Conservation (phyloP, 2,797 vertebrate genomes). For the Gymnothorax reevesii region DNA sequence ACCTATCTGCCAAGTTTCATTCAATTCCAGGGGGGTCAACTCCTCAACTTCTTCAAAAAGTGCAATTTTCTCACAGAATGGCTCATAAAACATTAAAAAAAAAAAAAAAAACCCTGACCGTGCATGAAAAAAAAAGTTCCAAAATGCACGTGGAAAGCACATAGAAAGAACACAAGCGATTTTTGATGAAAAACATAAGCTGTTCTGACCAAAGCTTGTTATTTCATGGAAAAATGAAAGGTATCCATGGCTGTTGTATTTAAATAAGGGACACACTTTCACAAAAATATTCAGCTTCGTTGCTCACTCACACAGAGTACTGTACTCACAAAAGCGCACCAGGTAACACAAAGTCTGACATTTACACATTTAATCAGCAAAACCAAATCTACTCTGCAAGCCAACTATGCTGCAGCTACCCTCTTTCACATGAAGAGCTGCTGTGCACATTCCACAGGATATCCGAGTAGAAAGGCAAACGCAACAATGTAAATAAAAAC, state of each 20-base stretch:
- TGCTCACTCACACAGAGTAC: not conserved
- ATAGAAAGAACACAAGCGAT: not conserved
- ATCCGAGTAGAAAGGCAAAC: not conserved
- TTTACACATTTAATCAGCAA: not conserved
- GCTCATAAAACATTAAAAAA: too few species aligned
- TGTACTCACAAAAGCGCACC: constrained; percentile 6
- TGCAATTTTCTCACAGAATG: too few species aligned
- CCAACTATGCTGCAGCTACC: not conserved
- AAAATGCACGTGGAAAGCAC: not conserved
- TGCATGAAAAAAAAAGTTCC: not conserved
- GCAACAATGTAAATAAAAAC: not conserved
- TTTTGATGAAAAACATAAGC: too few species aligned
- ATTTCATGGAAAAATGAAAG: not conserved
- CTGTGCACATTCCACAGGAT: not conserved
- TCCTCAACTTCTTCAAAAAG: too few species aligned
- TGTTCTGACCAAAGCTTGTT: not conserved
- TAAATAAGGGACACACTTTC: constrained; percentile 1
- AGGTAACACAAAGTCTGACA: constrained; percentile 12
- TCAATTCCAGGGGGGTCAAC: too few species aligned
- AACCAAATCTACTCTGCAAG: not conserved
- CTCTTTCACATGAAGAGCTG: too few species aligned
- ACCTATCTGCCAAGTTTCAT: too few species aligned
- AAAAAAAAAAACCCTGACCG: not conserved
- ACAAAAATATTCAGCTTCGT: not conserved
- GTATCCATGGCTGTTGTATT: not conserved